Base-by-base conservation (phyloP, 2,888 invertebrate species). In the Cyrtodaria siliqua region DNA sequence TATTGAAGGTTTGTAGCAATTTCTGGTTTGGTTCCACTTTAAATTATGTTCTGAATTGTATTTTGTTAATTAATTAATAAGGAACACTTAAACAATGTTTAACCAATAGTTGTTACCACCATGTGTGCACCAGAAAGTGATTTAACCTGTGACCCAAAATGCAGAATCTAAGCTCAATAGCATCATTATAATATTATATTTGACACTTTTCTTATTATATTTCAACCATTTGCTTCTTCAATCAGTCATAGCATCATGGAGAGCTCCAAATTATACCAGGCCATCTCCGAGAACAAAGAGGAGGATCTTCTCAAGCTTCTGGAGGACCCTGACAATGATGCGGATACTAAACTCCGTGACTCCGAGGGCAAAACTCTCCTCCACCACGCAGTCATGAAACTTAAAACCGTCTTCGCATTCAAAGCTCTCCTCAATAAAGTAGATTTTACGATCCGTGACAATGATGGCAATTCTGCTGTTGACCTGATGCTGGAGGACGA, bases 351-450 rank as follows among this genome's bases (percentile, higher is more conserved):
- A 6, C 24, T 69, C 14, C 55, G 85, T 66, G 82, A 83, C 49
- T 14, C 67, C 16, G 75, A 80, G 44, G 88, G 88, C 8, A 77
- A 80, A 70, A 84, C 83, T 16, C 74, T 84, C 16, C 81, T 88
- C 23, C 87, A 87, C 60, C 47, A 77, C 16, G 88, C 86, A 24
- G 84, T 86, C 6, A 64, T 62, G 12, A 77, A 77, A 26, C 40
- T 83, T n/a, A 85, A 74, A 53, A 77, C 82, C 4, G 64, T 80
- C 1, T 75, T 74, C 16, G 78, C 86, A 2, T 79, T 88, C 62
- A 85, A 84, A 60, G 72, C 84, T 1, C 78, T 88, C 1, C 49
- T 86, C 12, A 69, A 82, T 8, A 82, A 79, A 49, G 72, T 85
- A 1, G 85, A 87, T 63, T 60, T 86, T 18, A 69, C 81, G 0